Conservation (phyloP, 2,113 vertebrate species). For the Pygoscelis adeliae region DNA sequence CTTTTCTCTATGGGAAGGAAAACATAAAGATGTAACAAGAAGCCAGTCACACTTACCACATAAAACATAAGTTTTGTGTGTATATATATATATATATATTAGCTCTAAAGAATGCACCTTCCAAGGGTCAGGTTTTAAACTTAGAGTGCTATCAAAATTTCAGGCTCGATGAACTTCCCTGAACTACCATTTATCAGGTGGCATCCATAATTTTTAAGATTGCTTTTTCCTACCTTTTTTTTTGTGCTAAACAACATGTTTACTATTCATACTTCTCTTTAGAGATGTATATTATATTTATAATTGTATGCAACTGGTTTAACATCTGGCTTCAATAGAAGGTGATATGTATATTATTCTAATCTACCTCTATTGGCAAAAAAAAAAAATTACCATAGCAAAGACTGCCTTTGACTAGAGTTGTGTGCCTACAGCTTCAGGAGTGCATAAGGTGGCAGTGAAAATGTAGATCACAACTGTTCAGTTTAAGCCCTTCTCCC, state of each 20-base stretch:
- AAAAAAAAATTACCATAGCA: not conserved
- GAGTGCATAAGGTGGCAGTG: not conserved
- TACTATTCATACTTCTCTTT: not conserved
- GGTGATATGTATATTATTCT: not conserved
- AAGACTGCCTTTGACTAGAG: not conserved
- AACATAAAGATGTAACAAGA: not conserved
- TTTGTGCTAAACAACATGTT: not conserved
- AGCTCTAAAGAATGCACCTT: not conserved
- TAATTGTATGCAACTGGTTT: not conserved
- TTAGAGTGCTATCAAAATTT: not conserved
- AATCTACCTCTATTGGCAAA: not conserved
- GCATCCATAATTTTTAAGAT: not conserved
- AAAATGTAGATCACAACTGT: not conserved
- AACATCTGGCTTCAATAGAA: not conserved
- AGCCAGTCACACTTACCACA: not conserved
- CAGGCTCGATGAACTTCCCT: not conserved
- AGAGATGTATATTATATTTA: not conserved
- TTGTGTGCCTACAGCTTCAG: not conserved
- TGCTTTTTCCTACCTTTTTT: not conserved
- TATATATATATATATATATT: not conserved
- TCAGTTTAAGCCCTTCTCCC: not conserved
- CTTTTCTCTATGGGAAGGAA: not conserved
- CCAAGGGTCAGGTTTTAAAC: not conserved
- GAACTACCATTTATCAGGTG: not conserved
- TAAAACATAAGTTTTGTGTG: not conserved